Conservation (phyloP, 2,113 vertebrate species). For the Stigmatopora nigra region DNA sequence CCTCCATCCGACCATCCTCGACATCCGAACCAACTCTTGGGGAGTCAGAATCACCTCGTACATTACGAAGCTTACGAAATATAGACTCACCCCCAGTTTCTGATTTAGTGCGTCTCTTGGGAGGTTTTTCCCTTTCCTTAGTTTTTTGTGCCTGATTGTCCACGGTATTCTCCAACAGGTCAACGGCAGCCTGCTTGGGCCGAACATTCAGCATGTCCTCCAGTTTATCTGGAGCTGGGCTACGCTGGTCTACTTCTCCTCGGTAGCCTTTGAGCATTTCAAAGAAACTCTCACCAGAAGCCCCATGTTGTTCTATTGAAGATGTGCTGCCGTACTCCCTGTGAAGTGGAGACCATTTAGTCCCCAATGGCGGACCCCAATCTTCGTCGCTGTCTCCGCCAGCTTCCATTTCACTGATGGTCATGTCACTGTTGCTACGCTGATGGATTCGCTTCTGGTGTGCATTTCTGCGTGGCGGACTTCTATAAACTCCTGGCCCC, state of each 20-base stretch:
- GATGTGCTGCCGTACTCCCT: slow-evolving; percentile 97
- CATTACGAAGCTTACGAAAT: slow-evolving; percentile 88
- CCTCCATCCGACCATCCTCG: slow-evolving; percentile 83
- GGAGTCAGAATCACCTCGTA: slow-evolving; percentile 80
- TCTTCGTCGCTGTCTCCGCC: slow-evolving; percentile 85
- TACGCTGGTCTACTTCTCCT: slow-evolving; percentile 80
- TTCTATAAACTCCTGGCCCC: slow-evolving; percentile 78
- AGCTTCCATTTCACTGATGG: slow-evolving; percentile 86
- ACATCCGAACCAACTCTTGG: slow-evolving; percentile 75
- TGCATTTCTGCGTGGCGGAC: slow-evolving; percentile 76
- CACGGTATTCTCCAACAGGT: slow-evolving; percentile 76
- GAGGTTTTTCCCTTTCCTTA: slow-evolving; percentile 87
- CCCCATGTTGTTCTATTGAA: slow-evolving; percentile 91
- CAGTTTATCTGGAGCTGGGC: slow-evolving; percentile 76
- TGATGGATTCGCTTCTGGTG: slow-evolving; percentile 83
- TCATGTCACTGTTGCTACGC: slow-evolving; percentile 93
- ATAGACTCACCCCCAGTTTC: slow-evolving; percentile 93
- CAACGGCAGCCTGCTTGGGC: slow-evolving; percentile 51
- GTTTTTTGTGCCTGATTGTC: slow-evolving; percentile 68
- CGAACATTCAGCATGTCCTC: slow-evolving; percentile 80
- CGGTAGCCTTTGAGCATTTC: slow-evolving; percentile 87
- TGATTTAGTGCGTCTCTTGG: slow-evolving; percentile 89
- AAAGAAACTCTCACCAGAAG: slow-evolving; percentile 85
- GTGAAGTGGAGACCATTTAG: slow-evolving; percentile 84
- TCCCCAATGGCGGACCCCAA: slow-evolving; percentile 74